phyloP scores from a whole-genome alignment of 1,140 invertebrate species.

The Drosophila pandora region DNA sequence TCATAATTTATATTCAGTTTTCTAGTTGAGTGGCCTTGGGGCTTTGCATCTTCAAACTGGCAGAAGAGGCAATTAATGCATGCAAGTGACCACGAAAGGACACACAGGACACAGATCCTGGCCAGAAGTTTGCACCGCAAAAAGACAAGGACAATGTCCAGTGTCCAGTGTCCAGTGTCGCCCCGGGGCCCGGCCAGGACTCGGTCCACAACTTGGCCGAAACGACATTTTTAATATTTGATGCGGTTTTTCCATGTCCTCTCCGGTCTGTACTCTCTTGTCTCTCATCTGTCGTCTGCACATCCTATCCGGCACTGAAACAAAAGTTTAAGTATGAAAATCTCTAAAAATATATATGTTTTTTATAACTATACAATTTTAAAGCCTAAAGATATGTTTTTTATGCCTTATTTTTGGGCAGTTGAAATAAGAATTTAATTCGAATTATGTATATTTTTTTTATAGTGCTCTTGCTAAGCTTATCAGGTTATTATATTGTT shows the following conservation, averaged over 20 bases:
- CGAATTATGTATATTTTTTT: too few relatives aligned
- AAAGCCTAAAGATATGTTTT: too few relatives aligned
- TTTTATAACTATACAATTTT: too few relatives aligned
- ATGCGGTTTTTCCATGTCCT: constrained; percentile 6
- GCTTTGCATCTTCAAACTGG: background rate
- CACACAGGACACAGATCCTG: constrained; percentile 1
- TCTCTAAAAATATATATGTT: too few relatives aligned
- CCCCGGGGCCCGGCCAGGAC: constrained; percentile 12
- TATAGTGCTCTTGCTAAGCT: too few relatives aligned
- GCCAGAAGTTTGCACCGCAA: constrained; percentile 2
- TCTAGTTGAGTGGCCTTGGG: background rate
- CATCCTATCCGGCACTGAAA: too few relatives aligned
- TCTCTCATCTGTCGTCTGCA: constrained; percentile 2
- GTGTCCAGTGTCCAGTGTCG: too few relatives aligned
- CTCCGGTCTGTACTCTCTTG: background rate
- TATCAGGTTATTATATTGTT: too few relatives aligned
- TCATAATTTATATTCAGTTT: constrained; percentile 1
- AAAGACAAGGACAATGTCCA: constrained; percentile 4
- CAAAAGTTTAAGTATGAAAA: too few relatives aligned
- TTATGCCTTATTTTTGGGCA: too few relatives aligned
- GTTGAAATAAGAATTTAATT: too few relatives aligned
- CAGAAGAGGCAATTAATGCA: constrained; percentile 23
- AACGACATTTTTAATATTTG: constrained; percentile 49
- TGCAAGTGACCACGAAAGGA: background rate
- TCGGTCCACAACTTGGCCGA: constrained; percentile 18